Evolutionary conservation across 2,888 invertebrate genomes (phyloP).

Genomic region (Eudasyphora cyanicolor): DNA sequence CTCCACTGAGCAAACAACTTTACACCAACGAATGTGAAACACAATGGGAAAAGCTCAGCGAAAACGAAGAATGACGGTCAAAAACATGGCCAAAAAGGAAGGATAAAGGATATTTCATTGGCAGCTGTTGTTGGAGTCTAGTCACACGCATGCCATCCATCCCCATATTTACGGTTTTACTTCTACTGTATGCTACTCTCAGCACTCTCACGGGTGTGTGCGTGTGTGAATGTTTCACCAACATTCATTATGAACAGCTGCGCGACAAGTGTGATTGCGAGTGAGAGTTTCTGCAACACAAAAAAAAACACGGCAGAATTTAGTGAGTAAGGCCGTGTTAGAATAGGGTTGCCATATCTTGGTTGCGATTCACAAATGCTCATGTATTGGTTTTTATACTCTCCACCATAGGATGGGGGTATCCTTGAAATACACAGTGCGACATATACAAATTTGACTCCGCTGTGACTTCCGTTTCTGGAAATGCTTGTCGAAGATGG

Average conservation of each 20-base stretch:
- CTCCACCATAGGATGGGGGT: too few relatives aligned
- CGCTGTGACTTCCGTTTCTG: too few relatives aligned
- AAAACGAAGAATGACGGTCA: conserved; percentile 17
- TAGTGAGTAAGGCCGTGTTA: conserved; percentile 6
- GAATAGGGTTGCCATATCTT: not conserved
- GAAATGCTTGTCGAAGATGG: too few relatives aligned
- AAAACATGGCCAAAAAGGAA: conserved; percentile 33
- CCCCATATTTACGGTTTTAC: conserved; percentile 1
- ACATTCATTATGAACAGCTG: conserved; percentile 55
- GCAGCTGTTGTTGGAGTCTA: conserved; percentile 27
- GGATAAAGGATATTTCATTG: conserved; percentile 8
- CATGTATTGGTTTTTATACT: too few relatives aligned
- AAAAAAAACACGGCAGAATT: not conserved
- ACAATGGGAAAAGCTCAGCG: conserved; percentile 18
- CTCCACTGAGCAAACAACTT: too few relatives aligned
- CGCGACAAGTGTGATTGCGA: conserved; percentile 44
- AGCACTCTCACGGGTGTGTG: not conserved
- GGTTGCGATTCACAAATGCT: too few relatives aligned
- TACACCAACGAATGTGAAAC: conserved; percentile 51
- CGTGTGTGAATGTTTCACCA: conserved; percentile 40
- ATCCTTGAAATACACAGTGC: too few relatives aligned
- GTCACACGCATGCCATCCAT: not conserved
- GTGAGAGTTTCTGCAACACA: not conserved
- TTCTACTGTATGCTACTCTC: not conserved
- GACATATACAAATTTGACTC: too few relatives aligned